Evolutionary conservation across 1,140 invertebrate species (phyloP), one percentile per base, ranked within the genome.

Genomic region (Sesamia nonagrioides): DNA sequence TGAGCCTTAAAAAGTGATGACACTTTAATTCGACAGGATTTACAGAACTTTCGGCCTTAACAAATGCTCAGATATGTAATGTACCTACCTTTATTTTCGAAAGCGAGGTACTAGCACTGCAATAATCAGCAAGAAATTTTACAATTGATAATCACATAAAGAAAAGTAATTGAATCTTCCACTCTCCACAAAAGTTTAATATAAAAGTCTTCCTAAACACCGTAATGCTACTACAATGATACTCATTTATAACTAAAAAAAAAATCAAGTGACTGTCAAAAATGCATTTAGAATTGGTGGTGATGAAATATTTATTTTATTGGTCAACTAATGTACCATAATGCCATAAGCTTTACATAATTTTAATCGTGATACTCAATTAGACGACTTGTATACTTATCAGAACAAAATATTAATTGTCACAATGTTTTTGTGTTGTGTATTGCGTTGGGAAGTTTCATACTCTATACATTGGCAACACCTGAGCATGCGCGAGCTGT

Each of bases 221-320:
- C 11, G 77, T 74, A 87, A 89, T 89, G 90, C 87, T 91, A 87
- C 88, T 87, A 88, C 83, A 87, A 87, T 88, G 85, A 86, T 76
- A 17, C 33, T 75, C 77, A 78, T 42, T 17, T 66, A 76, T 74
- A 56, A 45, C 45, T 77, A 27, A 21, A 60, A 33, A 71, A 75
- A 79, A 61, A 58, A 85, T 82, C 74, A 89, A 85, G 79, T 85
- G 88, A 92, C 91, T 90, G 91, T 92, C 84, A 82, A 87, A 75
- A 80, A 88, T 94, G 92, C 91, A 94, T 94, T 94, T 94, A 94
- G 83, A 78, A 85, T 88, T 81, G 83, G 80, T 82, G 79, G 69
- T 79, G 58, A 77, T 73, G 61, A 72, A 82, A 77, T 76, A 89
- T 79, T 84, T 86, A 87, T 86, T 88, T 86, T 84, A 86, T 88